Base-by-base conservation (phyloP, 2,113 vertebrate species). In the Xiphias gladius region DNA sequence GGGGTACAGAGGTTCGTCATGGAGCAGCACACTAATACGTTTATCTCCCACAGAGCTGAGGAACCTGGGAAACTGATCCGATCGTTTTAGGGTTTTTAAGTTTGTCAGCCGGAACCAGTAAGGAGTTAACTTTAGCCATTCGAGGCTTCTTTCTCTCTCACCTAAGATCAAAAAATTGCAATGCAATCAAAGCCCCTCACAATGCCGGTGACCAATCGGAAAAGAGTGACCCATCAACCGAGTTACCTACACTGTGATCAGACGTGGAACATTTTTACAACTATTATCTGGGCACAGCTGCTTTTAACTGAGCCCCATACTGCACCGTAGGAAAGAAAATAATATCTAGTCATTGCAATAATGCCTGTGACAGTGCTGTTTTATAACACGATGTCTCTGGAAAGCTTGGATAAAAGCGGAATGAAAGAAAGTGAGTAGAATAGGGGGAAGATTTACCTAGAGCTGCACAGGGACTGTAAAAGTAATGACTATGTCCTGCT, bases 361-460 rank as follows among this genome's bases (percentile, higher is more conserved):
- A 19, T 62, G 17, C 16, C 17, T 58, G 19, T 37, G 8, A 48
- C 28, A 30, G 48, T 41, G 54, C 1, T 73, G 50, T 66, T 43
- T 24, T 9, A 20, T 67, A 48, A 50, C 41, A 46, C 7, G 26
- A 19, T 12, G 20, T 64, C 14, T 8, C 26, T 64, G 24, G 32
- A 37, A 54, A 19, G n/a, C 12, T 5, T 26, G 1, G 59, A 68
- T 73, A 8, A 67, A 81, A 76, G 28, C 54, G 46, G n/a, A 80
- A 19, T 9, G 11, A n/a, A 59, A 52, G 41, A 69, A 28, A 54
- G 17, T 16, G 35, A n/a, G 28, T 14, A 24, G 46, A 50, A 50
- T 4, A 1, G 46, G 14, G 46, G 16, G 19, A 19, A 57, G 10
- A 46, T 48, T 5, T 10, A 5, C 1, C 2, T 0, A 8, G 10